Evolutionary conservation across 2,113 vertebrate genomes (phyloP).

Genomic region (Gadus macrocephalus): DNA sequence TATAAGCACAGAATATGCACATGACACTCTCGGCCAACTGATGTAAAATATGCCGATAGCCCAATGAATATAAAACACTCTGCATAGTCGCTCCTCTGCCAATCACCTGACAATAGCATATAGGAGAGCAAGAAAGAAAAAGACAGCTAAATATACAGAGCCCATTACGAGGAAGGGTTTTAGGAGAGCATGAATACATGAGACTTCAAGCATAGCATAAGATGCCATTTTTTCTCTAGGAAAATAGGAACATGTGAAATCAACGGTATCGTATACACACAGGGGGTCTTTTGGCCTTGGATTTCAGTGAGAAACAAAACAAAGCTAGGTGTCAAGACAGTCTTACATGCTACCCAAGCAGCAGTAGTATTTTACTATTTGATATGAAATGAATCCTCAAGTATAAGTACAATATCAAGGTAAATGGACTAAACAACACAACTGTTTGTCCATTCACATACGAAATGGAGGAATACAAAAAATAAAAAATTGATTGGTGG

Average conservation of each 20-base stretch:
- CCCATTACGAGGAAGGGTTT: conserved; percentile 16
- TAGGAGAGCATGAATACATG: conserved; percentile 12
- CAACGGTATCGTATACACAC: too few relatives aligned
- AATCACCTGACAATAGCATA: conserved; percentile 61
- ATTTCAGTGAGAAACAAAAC: too few relatives aligned
- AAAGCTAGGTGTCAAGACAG: too few relatives aligned
- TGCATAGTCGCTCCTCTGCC: conserved; percentile 59
- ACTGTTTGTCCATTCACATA: too few relatives aligned
- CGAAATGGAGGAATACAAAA: too few relatives aligned
- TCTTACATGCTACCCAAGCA: too few relatives aligned
- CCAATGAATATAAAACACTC: conserved; percentile 67
- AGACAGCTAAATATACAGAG: conserved; percentile 14
- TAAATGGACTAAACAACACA: not conserved
- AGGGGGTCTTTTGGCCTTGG: too few relatives aligned
- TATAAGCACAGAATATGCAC: conserved; percentile 18
- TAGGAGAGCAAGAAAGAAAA: conserved; percentile 36
- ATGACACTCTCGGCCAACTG: conserved; percentile 31
- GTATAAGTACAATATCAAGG: too few relatives aligned
- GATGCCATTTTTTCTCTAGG: conserved; percentile 14
- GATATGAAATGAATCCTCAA: too few relatives aligned
- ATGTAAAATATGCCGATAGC: conserved; percentile 68
- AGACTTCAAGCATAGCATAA: conserved; percentile 1
- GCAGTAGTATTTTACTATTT: too few relatives aligned
- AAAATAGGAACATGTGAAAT: too few relatives aligned
- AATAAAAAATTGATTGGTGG: too few relatives aligned